Percentiles rank a stretch among this genome's conserved stretches.
These are phyloP conservation scores for Notoglanidium macrostoma DNA, from an alignment of 2,797 vertebrate species.

Conservation along the genomic window DNA sequence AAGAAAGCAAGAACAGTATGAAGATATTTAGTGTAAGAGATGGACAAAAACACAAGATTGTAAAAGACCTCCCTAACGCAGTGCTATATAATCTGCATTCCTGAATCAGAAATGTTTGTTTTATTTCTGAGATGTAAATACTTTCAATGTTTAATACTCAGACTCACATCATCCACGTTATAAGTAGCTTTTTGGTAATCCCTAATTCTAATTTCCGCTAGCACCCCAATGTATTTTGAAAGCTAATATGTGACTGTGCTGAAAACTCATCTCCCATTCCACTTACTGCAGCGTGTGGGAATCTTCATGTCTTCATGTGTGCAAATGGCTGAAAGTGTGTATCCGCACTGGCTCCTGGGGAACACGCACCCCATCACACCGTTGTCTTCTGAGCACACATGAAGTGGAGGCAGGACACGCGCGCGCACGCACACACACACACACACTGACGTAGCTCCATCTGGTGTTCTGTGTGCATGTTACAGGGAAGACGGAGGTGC, in stretches of 20 bases:
- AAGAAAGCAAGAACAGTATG: not conserved
- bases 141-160: not conserved
- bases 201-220: not conserved
- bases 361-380: constrained; percentile 18
- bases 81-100: not conserved
- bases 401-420: constrained; percentile 8
- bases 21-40: not conserved
- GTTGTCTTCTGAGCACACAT: constrained; percentile 1
- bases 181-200: not conserved
- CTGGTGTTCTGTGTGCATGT: constrained; percentile 21
- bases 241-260: not conserved
- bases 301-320: not conserved
- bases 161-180: too few species aligned
- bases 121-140: not conserved
- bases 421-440: not conserved
- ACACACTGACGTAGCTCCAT: constrained; percentile 8
- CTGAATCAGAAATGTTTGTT: not conserved
- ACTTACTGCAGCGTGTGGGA: constrained; percentile 31
- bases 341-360: not conserved
- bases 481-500: constrained; percentile 31
- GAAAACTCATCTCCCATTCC: not conserved
- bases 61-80: not conserved
- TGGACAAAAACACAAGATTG: not conserved
- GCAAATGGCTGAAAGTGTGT: not conserved
- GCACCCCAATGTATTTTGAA: not conserved